These are phyloP conservation scores for Eupithecia dodoneata DNA, from an alignment of 2,888 invertebrate genomes.

Conservation along the genomic window DNA sequence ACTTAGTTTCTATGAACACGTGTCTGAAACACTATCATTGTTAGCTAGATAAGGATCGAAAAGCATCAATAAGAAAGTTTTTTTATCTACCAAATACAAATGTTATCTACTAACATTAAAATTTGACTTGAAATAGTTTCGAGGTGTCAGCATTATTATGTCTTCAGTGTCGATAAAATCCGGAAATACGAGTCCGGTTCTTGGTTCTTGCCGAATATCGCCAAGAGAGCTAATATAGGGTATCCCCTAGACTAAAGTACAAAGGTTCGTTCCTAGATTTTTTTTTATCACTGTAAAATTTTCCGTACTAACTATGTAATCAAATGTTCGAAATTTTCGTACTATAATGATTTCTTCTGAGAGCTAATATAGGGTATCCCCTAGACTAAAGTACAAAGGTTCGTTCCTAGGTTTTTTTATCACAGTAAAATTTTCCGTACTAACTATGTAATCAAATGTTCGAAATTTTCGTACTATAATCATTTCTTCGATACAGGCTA, in stretches of 20 bases:
- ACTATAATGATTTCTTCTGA: too few relatives aligned
- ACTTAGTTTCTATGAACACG: background rate
- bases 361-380: background rate
- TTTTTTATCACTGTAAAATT: too few relatives aligned
- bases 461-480: too few relatives aligned
- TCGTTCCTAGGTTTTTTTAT: too few relatives aligned
- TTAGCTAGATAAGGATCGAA: background rate
- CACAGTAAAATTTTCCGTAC: too few relatives aligned
- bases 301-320: too few relatives aligned
- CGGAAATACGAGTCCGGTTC: background rate
- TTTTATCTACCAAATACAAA: too few relatives aligned
- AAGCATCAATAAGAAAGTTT: background rate
- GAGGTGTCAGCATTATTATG: background rate
- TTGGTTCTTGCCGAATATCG: background rate
- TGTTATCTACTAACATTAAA: too few relatives aligned
- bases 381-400: background rate
- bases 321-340: too few relatives aligned
- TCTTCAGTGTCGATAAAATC: background rate
- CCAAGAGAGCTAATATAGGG: background rate
- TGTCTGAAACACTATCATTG: background rate
- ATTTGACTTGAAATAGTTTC: too few relatives aligned
- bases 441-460: too few relatives aligned
- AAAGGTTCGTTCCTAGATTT: background rate
- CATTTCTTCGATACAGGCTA: too few relatives aligned
- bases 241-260: background rate